Percentiles rank a stretch among this genome's conserved stretches.
phyloP scores from a whole-genome alignment of 2,888 invertebrate species.

The Portevinia maculata region DNA sequence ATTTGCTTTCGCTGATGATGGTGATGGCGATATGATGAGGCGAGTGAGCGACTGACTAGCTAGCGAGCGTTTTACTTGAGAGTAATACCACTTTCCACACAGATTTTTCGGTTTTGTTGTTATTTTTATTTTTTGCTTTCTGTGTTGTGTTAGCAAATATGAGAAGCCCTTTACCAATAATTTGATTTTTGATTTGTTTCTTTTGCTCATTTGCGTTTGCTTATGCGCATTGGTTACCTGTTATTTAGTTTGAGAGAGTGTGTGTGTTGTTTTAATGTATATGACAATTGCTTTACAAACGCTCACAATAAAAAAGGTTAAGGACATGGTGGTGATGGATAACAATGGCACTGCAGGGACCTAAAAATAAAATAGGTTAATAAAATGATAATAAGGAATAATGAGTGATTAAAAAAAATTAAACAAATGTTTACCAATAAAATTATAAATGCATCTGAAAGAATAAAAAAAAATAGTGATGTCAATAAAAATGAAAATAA shows the following conservation, averaged over 20 bases:
- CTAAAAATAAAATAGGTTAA: constrained; percentile 72
- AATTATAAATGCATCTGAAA: constrained; percentile 17
- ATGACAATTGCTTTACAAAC: not conserved
- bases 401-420: not conserved
- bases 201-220: constrained; percentile 19
- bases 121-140: constrained; percentile 32
- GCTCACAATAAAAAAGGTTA: not conserved
- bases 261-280: not conserved
- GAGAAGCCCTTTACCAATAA: constrained; percentile 73
- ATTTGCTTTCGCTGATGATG: constrained; percentile 38
- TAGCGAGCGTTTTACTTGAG: constrained; percentile 26
- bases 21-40: constrained; percentile 68
- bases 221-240: constrained; percentile 48
- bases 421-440: constrained; percentile 1
- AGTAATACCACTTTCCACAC: constrained; percentile 50
- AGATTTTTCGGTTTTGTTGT: constrained; percentile 37
- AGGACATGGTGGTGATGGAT: not conserved
- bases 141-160: constrained; percentile 66
- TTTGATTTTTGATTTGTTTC: constrained; percentile 37
- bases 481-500: constrained; percentile 7
- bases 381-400: constrained; percentile 7
- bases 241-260: not conserved
- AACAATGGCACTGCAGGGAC: constrained; percentile 10
- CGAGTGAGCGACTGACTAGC: constrained; percentile 47
- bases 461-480: constrained; percentile 4